phyloP scores from a whole-genome alignment of 1,140 invertebrate genomes.

The Chironomus tepperi region DNA sequence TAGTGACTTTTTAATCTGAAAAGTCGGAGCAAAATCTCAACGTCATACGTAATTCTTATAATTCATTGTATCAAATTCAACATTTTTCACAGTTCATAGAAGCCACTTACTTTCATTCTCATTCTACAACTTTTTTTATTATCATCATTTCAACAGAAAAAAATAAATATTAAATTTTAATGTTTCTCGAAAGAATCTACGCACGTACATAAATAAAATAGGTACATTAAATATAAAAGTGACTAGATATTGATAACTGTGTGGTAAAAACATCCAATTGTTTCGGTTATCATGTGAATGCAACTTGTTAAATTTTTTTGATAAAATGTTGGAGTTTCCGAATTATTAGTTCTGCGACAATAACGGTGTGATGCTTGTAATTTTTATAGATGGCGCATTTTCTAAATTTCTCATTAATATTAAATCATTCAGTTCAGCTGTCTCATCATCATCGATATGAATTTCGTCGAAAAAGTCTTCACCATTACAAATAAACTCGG shows the following conservation, averaged over 20 bases:
- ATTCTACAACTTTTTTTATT: too few species aligned
- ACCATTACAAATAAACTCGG: conserved; percentile 9
- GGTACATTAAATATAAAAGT: neutral
- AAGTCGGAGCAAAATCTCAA: too few species aligned
- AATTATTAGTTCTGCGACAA: neutral
- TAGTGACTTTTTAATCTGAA: too few species aligned
- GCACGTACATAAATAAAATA: too few species aligned
- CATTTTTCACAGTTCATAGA: too few species aligned
- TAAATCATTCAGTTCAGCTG: neutral
- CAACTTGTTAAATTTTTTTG: neutral
- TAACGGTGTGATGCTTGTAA: conserved; percentile 2
- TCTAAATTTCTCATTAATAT: neutral
- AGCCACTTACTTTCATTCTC: too few species aligned
- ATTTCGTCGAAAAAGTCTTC: conserved; percentile 16
- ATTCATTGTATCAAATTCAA: too few species aligned
- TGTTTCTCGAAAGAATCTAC: too few species aligned
- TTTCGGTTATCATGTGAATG: neutral
- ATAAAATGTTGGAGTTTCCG: neutral
- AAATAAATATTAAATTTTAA: too few species aligned
- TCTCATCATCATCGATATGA: neutral
- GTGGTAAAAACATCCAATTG: neutral
- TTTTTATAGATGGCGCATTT: conserved; percentile 3
- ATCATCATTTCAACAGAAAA: too few species aligned
- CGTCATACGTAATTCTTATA: too few species aligned
- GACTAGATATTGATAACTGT: neutral